phyloP scores from a whole-genome alignment of 2,113 vertebrate species.

The Thalassoma bifasciatum region DNA sequence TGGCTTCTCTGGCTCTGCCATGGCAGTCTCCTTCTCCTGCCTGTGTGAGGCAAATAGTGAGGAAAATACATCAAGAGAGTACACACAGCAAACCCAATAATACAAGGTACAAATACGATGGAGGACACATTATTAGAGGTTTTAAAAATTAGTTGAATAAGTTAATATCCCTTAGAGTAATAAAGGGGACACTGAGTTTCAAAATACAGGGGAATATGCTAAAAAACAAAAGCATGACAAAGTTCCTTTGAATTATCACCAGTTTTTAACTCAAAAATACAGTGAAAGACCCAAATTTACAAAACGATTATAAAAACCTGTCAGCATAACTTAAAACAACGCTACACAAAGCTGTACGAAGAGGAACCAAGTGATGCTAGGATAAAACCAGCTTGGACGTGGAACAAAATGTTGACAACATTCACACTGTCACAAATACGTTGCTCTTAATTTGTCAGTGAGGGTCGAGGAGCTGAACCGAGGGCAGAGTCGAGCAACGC shows the following conservation, averaged over 20 bases:
- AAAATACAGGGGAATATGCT: no score
- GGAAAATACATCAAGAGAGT: constrained; percentile 3
- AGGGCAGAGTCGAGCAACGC: not conserved
- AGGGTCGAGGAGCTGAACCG: not conserved
- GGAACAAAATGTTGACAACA: not conserved
- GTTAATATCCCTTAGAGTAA: no score
- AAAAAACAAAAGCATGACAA: no score
- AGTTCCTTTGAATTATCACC: no score
- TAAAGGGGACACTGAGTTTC: no score
- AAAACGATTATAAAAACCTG: not conserved
- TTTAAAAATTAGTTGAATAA: no score
- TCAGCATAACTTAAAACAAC: not conserved
- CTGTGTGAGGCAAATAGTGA: constrained; percentile 51
- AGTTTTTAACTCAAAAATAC: no score
- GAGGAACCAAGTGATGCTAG: constrained; percentile 6
- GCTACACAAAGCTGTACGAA: constrained; percentile 2
- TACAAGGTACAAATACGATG: no score
- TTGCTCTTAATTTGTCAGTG: not conserved
- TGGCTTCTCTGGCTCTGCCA: constrained; percentile 76
- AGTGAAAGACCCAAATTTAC: not conserved
- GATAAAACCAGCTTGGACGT: constrained; percentile 2
- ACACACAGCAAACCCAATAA: not conserved
- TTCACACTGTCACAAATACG: constrained; percentile 1
- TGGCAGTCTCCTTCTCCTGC: constrained; percentile 69
- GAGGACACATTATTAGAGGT: no score